Evolutionary conservation across 2,888 invertebrate species (phyloP).

Genomic region (Gymnosoma rotundatum): DNA sequence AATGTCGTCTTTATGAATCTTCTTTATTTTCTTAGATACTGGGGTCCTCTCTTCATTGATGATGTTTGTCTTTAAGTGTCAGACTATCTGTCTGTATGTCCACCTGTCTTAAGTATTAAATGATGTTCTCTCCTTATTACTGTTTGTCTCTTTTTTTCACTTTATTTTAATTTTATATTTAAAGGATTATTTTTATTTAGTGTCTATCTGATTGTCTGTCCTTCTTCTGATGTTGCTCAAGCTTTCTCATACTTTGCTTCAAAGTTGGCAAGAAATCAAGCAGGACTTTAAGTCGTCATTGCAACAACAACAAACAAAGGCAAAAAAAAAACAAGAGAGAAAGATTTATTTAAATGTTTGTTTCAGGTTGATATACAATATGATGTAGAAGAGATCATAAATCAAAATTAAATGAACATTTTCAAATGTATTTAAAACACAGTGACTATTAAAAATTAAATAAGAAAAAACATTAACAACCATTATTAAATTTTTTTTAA

Average conservation of each 20-base stretch:
- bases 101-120: constrained; percentile 71
- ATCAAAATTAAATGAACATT: constrained; percentile 67
- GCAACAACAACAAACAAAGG: not conserved
- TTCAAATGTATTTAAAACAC: constrained; percentile 15
- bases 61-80: constrained; percentile 71
- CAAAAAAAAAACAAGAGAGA: constrained; percentile 1
- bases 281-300: constrained; percentile 35
- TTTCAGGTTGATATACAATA: constrained; percentile 57
- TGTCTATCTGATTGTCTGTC: constrained; percentile 1
- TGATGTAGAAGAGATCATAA: constrained; percentile 60
- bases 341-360: constrained; percentile 62
- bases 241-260: constrained; percentile 18
- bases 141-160: not conserved
- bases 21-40: constrained; percentile 34
- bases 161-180: constrained; percentile 35
- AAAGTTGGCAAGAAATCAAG: constrained; percentile 54
- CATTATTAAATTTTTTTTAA: too few species aligned
- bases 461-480: too few species aligned
- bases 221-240: not conserved
- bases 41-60: constrained; percentile 62
- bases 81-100: constrained; percentile 70
- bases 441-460: constrained; percentile 4
- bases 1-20: constrained; percentile 61
- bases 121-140: constrained; percentile 54
- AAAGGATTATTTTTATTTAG: constrained; percentile 60